Base-by-base conservation (phyloP, 2,797 vertebrate genomes). In the Ptychadena robeensis region DNA sequence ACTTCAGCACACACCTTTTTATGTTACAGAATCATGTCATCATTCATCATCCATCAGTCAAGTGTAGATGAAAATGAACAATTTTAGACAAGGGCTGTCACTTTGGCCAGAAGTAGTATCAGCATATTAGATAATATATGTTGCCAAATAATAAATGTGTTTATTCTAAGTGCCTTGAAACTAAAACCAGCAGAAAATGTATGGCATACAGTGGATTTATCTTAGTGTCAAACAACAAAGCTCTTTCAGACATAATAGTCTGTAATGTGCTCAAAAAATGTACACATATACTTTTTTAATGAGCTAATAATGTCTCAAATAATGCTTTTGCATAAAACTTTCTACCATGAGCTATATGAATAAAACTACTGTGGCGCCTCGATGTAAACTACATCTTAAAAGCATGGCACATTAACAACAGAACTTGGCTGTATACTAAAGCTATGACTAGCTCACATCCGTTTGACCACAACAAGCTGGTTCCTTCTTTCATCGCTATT, bases 381-480 rank as follows among this genome's bases (percentile, higher is more conserved):
- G 22, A 65, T n/a, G 9, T 25, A 27, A 12, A 73, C 71, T 61
- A 63, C 18, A 25, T 64, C 65, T 64, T 37, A 65, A 65, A 76
- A 63, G 10, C 34, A 76, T 44, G 35, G 61, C 27, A 40, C 28
- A 64, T 22, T 44, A 76, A 22, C 30, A 30, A 48, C 37, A 44
- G 27, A 44, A 65, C 61, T 65, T 76, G 61, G 74, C 28, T 22
- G 27, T 48, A 67, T 66, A 32, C 18, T 66, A 48, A 27, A 40
- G 37, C 38, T 63, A 27, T 25, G 64, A 44, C 74, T 48, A 38
- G 10, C 9, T 30, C 63, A 77, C 35, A 32, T 34, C 28, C 27
- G 22, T 66, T 65, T 40, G 61, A 77, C 74, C 74, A 77, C 74
- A 77, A 77, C 28, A 77, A 77, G 34, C 63, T 44, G 28, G 35